phyloP scores from a whole-genome alignment of 2,797 vertebrate genomes.

The Vireo griseus region DNA sequence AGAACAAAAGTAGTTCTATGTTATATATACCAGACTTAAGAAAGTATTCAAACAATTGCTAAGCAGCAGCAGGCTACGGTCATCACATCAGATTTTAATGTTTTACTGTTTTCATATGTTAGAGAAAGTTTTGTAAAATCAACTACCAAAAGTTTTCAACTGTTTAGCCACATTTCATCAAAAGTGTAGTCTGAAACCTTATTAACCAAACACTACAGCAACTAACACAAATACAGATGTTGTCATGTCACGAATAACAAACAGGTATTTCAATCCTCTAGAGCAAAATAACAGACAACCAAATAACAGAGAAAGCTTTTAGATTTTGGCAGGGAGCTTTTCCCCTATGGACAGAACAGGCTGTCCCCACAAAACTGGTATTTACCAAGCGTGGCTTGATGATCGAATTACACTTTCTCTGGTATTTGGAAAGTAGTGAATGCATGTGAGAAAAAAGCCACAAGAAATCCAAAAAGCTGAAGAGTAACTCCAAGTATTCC shows the following conservation, averaged over 20 bases:
- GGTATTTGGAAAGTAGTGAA: conserved; percentile 43
- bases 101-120: neutral
- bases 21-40: neutral
- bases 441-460: conserved; percentile 60
- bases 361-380: conserved; percentile 67
- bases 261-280: neutral
- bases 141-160: neutral
- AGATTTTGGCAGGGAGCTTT: conserved; percentile 48
- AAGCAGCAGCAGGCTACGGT: neutral
- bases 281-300: neutral
- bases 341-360: conserved; percentile 63
- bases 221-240: neutral
- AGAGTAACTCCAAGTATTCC: conserved; percentile 21
- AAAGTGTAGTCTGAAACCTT: neutral
- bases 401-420: conserved; percentile 70
- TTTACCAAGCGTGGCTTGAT: conserved; percentile 65
- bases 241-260: neutral
- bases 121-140: neutral
- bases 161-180: neutral
- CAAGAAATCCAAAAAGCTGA: conserved; percentile 49
- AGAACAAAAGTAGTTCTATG: neutral
- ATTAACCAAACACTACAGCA: neutral
- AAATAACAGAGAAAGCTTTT: conserved; percentile 20
- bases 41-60: neutral
- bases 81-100: neutral